Base-by-base conservation (phyloP, 1,140 invertebrate species). In the Pogonus chalceus region DNA sequence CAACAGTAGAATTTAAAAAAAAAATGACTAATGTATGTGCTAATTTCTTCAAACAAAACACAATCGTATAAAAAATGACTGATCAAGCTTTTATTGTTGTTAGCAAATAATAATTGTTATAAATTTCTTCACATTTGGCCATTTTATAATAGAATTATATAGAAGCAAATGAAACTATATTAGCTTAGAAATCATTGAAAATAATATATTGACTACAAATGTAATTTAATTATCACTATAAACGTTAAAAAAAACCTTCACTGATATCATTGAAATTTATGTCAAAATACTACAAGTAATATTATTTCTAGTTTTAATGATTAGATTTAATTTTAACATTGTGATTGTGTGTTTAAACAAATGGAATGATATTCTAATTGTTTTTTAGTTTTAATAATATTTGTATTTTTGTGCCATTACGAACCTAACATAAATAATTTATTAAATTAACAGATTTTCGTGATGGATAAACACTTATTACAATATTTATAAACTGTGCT, bases 361-460 rank as follows among this genome's bases (percentile, higher is more conserved):
- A n/a, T n/a, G n/a, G n/a, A n/a, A n/a, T n/a, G n/a, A n/a, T n/a
- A n/a, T n/a, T n/a, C n/a, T n/a, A n/a, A n/a, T n/a, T n/a, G n/a
- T n/a, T n/a, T n/a, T n/a, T n/a, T n/a, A n/a, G n/a, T n/a, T n/a
- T n/a, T n/a, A n/a, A n/a, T n/a, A n/a, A n/a, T n/a, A n/a, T n/a
- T n/a, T n/a, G n/a, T n/a, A n/a, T n/a, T n/a, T n/a, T 10, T 43
- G 37, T 43, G 37, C 37, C 37, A 43, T 43, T 43, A 43, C 37
- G 37, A 10, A 16, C n/a, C n/a, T n/a, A n/a, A n/a, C n/a, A 12
- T 43, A 9, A 43, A 10, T 43, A 10, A 43, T 43, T 43, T 43
- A 43, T 43, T 43, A 18, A 43, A 10, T 10, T 10, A 4, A 10
- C 4, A 43, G 18, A 43, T 43, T 9, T 12, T 4, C 37, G 37